These are phyloP conservation scores for Heliconius melpomene DNA, from an alignment of 1,140 invertebrate genomes.

Conservation along the genomic window DNA sequence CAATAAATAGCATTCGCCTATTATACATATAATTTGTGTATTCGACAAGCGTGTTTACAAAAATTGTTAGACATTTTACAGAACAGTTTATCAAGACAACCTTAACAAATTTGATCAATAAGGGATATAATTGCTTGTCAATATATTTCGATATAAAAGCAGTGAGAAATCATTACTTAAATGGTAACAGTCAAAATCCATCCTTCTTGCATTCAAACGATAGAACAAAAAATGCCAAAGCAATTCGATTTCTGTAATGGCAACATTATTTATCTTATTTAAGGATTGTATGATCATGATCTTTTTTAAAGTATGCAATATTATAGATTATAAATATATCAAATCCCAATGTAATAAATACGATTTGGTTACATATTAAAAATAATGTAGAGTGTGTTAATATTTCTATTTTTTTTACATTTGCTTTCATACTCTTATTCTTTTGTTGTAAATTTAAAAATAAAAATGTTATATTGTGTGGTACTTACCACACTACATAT, in stretches of 20 bases:
- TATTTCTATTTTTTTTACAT: no score
- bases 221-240: slow-evolving; percentile 56
- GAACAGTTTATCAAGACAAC: slow-evolving; percentile 47
- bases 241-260: slow-evolving; percentile 63
- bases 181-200: slow-evolving; percentile 61
- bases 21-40: slow-evolving; percentile 75
- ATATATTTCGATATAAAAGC: slow-evolving; percentile 41
- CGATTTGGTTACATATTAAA: no score
- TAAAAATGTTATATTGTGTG: no score
- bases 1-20: slow-evolving; percentile 80
- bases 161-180: slow-evolving; percentile 42
- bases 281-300: slow-evolving; percentile 44
- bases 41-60: slow-evolving; percentile 82
- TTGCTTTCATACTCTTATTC: no score
- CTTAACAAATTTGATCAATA: slow-evolving; percentile 49
- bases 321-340: neutral
- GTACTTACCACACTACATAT: no score
- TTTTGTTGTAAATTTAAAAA: no score
- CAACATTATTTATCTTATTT: slow-evolving; percentile 72
- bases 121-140: slow-evolving; percentile 60
- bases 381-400: no score
- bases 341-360: no score
- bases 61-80: slow-evolving; percentile 76
- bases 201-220: slow-evolving; percentile 56
- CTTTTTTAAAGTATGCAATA: slow-evolving; percentile 11